These are phyloP conservation scores for Zosterops lateralis DNA, from an alignment of 2,113 vertebrate species.

Conservation along the genomic window DNA sequence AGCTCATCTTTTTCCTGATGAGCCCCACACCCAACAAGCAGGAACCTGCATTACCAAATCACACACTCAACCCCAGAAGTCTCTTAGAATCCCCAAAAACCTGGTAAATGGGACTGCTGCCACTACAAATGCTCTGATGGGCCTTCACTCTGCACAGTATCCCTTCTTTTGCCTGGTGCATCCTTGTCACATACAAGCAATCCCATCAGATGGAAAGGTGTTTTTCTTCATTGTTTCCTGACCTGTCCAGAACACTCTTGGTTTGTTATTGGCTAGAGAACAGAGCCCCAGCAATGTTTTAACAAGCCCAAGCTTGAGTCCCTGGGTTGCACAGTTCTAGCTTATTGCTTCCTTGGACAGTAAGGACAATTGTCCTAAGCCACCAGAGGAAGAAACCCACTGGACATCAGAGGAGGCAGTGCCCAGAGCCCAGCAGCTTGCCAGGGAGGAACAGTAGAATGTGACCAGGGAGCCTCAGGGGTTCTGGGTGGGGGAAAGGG, in stretches of 20 bases:
- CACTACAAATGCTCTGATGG: neutral
- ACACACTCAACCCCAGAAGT: neutral
- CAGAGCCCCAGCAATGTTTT: neutral
- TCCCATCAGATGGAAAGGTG: neutral
- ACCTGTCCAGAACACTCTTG: neutral
- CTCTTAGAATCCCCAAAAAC: neutral
- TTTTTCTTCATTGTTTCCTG: neutral
- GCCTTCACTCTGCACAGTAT: rapidly evolving
- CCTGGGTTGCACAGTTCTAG: neutral
- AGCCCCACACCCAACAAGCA: neutral
- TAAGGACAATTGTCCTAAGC: neutral
- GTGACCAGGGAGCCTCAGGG: neutral
- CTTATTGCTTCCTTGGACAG: neutral
- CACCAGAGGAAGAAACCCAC: neutral
- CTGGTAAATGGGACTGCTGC: neutral
- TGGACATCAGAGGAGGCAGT: neutral
- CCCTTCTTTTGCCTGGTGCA: neutral
- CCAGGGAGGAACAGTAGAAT: rapidly evolving
- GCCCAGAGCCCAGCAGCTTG: neutral
- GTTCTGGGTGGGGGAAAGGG: neutral
- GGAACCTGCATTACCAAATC: neutral
- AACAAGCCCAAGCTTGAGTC: neutral
- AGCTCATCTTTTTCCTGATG: neutral
- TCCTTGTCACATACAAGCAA: neutral
- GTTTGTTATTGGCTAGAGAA: neutral